These are phyloP conservation scores for Caenorhabditis remanei DNA, from an alignment of 1,140 invertebrate genomes.

Conservation along the genomic window DNA sequence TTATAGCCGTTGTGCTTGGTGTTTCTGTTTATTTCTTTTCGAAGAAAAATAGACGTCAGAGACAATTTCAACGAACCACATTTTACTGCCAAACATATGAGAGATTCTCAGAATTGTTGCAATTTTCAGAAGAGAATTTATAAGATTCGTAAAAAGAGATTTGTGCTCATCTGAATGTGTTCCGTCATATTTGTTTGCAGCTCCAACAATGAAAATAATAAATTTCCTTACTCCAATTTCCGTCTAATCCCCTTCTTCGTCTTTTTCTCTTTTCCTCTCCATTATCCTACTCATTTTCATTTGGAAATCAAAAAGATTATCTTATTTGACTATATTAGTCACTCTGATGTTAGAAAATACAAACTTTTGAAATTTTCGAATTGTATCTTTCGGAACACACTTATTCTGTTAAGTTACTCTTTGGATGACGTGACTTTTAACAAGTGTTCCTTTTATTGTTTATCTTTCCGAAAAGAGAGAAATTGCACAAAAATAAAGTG, in stretches of 20 bases:
- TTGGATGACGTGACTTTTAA: conserved; percentile 5
- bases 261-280: background rate
- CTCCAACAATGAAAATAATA: background rate
- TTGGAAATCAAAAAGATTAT: background rate
- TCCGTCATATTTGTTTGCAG: conserved; percentile 23
- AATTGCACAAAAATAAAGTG: conserved; percentile 15
- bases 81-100: no score
- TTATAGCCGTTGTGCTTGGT: no score
- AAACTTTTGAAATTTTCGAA: background rate
- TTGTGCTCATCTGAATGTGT: background rate
- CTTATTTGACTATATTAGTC: conserved; percentile 26
- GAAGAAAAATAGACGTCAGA: no score
- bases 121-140: background rate
- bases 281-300: background rate
- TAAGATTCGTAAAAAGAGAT: background rate
- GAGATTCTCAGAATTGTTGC: background rate
- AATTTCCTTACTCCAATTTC: background rate
- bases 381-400: background rate
- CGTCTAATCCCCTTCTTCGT: background rate
- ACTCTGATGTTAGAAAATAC: background rate
- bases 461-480: background rate
- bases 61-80: no score
- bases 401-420: background rate
- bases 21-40: no score
- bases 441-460: conserved; percentile 22